Percentiles rank a stretch among this genome's conserved stretches.
phyloP scores from a whole-genome alignment of 2,113 vertebrate species.

The Antennarius striatus region DNA sequence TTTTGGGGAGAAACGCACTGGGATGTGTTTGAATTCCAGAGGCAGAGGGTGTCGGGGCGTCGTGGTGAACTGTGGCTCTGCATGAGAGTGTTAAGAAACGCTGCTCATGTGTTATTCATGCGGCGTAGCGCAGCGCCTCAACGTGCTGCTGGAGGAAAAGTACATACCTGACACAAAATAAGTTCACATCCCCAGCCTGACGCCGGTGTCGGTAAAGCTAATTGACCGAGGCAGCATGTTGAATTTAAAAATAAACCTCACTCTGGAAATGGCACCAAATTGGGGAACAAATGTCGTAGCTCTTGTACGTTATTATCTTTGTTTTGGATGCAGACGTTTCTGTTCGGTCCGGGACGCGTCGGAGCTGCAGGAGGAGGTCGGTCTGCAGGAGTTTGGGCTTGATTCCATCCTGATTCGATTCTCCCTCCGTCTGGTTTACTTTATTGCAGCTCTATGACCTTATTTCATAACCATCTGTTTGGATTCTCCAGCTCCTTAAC shows the following conservation, averaged over 20 bases:
- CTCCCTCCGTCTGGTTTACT: too few relatives aligned
- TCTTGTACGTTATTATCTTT: too few relatives aligned
- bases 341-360: too few relatives aligned
- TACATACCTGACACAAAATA: slow-evolving; percentile 25
- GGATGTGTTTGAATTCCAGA: slow-evolving; percentile 46
- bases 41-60: slow-evolving; percentile 29
- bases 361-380: too few relatives aligned
- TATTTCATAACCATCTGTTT: too few relatives aligned
- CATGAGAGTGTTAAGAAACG: slow-evolving; percentile 43
- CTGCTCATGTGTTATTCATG: slow-evolving; percentile 64
- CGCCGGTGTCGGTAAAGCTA: slow-evolving; percentile 16
- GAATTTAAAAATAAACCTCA: too few relatives aligned
- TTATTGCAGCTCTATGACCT: neutral
- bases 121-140: slow-evolving; percentile 12
- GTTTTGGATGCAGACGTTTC: too few relatives aligned
- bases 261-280: too few relatives aligned
- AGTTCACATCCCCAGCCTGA: slow-evolving; percentile 13
- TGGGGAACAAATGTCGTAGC: too few relatives aligned
- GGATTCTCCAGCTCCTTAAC: too few relatives aligned
- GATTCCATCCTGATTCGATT: too few relatives aligned
- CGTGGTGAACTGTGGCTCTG: slow-evolving; percentile 30
- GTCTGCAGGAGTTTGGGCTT: too few relatives aligned
- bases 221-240: slow-evolving; percentile 2
- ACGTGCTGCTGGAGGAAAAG: slow-evolving; percentile 22
- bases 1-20: slow-evolving; percentile 16